Evolutionary conservation across 2,888 invertebrate species (phyloP).

Genomic region (Podotricha telesiphe): DNA sequence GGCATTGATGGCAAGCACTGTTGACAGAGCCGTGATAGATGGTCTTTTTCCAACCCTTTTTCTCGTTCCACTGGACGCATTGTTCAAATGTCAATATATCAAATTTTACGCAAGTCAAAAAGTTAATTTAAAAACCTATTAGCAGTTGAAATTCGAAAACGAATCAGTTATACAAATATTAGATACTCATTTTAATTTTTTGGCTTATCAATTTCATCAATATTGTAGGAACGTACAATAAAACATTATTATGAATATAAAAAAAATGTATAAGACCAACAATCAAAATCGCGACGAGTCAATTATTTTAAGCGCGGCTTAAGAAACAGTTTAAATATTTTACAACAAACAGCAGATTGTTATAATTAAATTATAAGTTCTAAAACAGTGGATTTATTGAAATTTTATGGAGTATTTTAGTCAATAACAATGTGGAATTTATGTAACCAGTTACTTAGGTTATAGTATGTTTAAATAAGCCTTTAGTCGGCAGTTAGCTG

Average conservation of each 20-base stretch:
- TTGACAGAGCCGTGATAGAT: conserved; percentile 79
- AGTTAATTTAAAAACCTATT: conserved; percentile 24
- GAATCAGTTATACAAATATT: conserved; percentile 12
- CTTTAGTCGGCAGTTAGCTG: conserved; percentile 76
- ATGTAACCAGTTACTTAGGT: conserved; percentile 59
- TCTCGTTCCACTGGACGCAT: conserved; percentile 45
- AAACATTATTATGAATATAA: background rate
- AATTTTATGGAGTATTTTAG: conserved; percentile 55
- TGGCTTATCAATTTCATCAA: no score
- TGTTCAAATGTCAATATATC: conserved; percentile 49
- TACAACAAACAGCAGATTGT: conserved; percentile 52
- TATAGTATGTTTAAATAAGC: conserved; percentile 73
- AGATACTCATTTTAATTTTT: background rate
- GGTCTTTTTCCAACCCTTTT: conserved; percentile 71
- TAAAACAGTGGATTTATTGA: conserved; percentile 61
- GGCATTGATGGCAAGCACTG: conserved; percentile 72
- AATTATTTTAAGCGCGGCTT: conserved; percentile 26
- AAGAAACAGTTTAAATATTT: conserved; percentile 57
- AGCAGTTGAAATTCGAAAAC: conserved; percentile 9
- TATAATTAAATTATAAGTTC: conserved; percentile 65
- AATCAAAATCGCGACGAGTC: background rate
- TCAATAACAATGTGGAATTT: conserved; percentile 53
- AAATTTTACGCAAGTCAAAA: conserved; percentile 41
- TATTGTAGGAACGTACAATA: background rate
- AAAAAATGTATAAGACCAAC: background rate